Percentiles rank a stretch among this genome's conserved stretches.
Evolutionary conservation across 2,113 vertebrate genomes (phyloP).

Genomic region (Catagonus wagneri): DNA sequence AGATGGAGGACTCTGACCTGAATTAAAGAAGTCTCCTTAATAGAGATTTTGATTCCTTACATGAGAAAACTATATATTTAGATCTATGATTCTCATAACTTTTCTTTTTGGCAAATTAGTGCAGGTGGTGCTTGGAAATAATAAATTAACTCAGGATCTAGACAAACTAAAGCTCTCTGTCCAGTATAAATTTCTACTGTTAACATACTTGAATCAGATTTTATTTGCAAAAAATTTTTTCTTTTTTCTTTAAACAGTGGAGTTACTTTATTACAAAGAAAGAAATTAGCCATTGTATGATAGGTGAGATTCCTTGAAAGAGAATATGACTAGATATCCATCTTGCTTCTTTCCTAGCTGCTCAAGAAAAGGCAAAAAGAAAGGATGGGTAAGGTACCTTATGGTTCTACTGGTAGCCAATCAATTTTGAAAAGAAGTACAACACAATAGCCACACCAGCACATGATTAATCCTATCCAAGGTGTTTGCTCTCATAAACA

Average conservation of each 20-base stretch:
- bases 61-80: constrained; percentile 13
- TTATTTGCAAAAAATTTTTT: not conserved
- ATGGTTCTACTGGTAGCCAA: not conserved
- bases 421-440: not conserved
- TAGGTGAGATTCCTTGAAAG: not conserved
- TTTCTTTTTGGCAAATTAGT: constrained; percentile 39
- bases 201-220: not conserved
- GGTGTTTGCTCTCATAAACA: not conserved
- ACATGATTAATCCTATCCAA: not conserved
- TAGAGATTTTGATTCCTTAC: not conserved
- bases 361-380: not conserved
- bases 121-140: not conserved
- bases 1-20: not conserved
- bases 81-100: not conserved
- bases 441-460: not conserved
- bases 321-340: not conserved
- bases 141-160: not conserved
- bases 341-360: constrained; percentile 23
- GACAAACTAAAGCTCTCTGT: not conserved
- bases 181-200: not conserved
- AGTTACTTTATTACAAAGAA: not conserved
- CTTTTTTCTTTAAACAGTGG: not conserved
- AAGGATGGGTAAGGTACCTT: not conserved
- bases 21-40: constrained; percentile 31
- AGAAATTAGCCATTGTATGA: not conserved